Percentiles rank a stretch among this genome's conserved stretches.
These are phyloP conservation scores for Labeo calbasu DNA, from an alignment of 2,797 vertebrate species.

Conservation along the genomic window DNA sequence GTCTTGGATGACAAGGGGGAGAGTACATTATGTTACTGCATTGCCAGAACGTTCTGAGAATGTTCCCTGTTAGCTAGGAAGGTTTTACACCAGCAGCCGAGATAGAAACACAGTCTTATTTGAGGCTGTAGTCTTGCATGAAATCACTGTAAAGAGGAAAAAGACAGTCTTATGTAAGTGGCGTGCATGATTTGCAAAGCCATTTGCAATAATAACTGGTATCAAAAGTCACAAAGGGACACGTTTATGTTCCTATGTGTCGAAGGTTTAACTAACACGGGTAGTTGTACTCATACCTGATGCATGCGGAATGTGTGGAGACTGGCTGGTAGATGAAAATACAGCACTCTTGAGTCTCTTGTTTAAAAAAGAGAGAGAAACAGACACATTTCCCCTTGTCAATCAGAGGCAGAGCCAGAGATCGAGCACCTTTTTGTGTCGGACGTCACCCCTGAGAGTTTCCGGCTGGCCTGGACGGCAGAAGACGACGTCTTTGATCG, in stretches of 20 bases:
- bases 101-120: conserved; percentile 9
- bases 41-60: background rate
- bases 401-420: conserved; percentile 93
- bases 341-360: conserved; percentile 1
- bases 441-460: conserved; percentile 85
- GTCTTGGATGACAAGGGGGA: too few relatives aligned
- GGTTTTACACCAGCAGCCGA: background rate
- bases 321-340: conserved; percentile 19
- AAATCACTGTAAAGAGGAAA: background rate
- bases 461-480: conserved; percentile 92
- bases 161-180: background rate
- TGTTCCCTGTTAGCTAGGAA: background rate
- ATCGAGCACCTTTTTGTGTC: conserved; percentile 95
- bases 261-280: conserved; percentile 22
- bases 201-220: background rate
- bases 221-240: background rate
- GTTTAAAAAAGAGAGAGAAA: conserved; percentile 33
- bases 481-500: conserved; percentile 89
- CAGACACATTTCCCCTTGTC: conserved; percentile 64
- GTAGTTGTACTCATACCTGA: conserved; percentile 46
- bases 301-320: conserved; percentile 67
- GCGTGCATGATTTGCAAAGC: conserved; percentile 2
- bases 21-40: background rate
- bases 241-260: background rate
- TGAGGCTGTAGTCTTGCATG: conserved; percentile 2